Evolutionary conservation across 2,113 vertebrate genomes (phyloP), one percentile per base, ranked within the genome.

Genomic region (Cyprinodon variegatus): DNA sequence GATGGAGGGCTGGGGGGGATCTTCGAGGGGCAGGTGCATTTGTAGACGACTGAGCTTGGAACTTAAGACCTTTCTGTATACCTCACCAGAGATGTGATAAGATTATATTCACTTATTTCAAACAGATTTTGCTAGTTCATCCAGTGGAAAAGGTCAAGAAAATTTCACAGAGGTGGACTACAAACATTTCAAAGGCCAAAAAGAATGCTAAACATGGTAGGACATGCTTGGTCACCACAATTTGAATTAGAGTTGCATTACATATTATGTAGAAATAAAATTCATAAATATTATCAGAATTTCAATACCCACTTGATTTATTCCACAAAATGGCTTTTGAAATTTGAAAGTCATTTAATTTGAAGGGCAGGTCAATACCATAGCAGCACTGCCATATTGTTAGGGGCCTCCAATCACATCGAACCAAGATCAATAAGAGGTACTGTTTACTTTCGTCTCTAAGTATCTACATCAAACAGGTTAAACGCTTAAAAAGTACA

Each of bases 91-190:
- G 68, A 71, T 77, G 41, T 63, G 39, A 79, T 73, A 53, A 45
- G 15, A 72, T 82, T 74, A 72, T n/a, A 65, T 70, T 77, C 9
- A 65, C 61, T 74, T 3, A 60, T 45, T 45, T 69, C 39, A 59
- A 12, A 9, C 20, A 37, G 17, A 3, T 46, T 72, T 60, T 68
- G 48, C 0, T 50, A 29, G 29, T 64, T 39, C 20, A 13, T 9
- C 38, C 29, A 9, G 61, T 69, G 65, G 40, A 48, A 70, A 41
- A 67, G 14, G 43, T 48, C 40, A 70, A 6, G 8, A 61, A 59
- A 50, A 45, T 74, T 70, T 77, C 60, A 37, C 39, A 63, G 13
- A 65, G n/a, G 46, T 14, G 17, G 39, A 61, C 1, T 43, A 9
- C 50, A 0, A 15, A n/a, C 20, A 12, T n/a, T 39, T 62, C 61